Percentiles rank a stretch among this genome's conserved stretches.
phyloP scores from a whole-genome alignment of 1,140 invertebrate genomes.

The Scaptomyza montana region DNA sequence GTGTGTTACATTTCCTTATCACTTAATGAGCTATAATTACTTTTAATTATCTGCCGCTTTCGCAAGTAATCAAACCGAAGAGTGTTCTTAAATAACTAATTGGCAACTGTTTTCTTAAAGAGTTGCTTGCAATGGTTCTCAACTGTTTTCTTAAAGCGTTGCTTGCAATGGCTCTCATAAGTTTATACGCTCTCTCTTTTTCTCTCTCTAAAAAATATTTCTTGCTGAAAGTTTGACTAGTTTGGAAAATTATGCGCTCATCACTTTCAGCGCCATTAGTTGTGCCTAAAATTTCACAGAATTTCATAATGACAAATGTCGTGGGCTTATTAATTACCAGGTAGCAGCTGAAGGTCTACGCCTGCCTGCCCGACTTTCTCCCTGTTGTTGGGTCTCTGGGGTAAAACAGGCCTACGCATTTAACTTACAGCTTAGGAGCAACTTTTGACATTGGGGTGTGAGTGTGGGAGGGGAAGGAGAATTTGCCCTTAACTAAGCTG shows the following conservation, averaged over 20 bases:
- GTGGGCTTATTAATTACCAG: conserved; percentile 63
- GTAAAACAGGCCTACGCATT: conserved; percentile 38
- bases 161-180: not conserved
- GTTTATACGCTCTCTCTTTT: no score
- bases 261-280: conserved; percentile 32
- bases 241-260: no score
- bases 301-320: conserved; percentile 64
- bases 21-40: conserved; percentile 63
- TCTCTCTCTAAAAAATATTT: no score
- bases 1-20: conserved; percentile 54
- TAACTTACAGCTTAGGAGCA: conserved; percentile 35
- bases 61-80: conserved; percentile 4
- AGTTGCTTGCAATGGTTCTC: not conserved
- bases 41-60: conserved; percentile 47
- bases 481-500: conserved; percentile 57
- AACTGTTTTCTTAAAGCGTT: conserved; percentile 27
- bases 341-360: conserved; percentile 40
- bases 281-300: conserved; percentile 5
- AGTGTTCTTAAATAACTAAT: conserved; percentile 20
- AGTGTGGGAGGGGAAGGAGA: not conserved
- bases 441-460: conserved; percentile 56
- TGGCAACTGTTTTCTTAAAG: conserved; percentile 27
- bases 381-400: not conserved
- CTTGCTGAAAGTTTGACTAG: conserved; percentile 15
- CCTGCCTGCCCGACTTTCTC: not conserved